Evolutionary conservation across 2,113 vertebrate species (phyloP).

Genomic region (Strigops habroptila): DNA sequence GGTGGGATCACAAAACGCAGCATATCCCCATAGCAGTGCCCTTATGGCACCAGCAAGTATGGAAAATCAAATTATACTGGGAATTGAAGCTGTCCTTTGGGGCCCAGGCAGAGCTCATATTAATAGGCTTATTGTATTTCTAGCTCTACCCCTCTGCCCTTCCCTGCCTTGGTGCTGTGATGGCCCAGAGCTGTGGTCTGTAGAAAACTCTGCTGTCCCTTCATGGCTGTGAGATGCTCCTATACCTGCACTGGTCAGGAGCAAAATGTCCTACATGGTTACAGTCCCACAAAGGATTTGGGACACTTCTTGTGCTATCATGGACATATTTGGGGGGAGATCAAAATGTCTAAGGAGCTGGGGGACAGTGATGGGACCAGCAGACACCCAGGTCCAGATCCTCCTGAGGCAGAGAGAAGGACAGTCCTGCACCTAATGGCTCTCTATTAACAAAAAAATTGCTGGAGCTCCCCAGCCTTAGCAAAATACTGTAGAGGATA

Average conservation of each 20-base stretch:
- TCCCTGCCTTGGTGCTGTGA: not conserved
- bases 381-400: not conserved
- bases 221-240: not conserved
- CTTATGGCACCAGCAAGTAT: not conserved
- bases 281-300: not conserved
- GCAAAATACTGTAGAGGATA: not conserved
- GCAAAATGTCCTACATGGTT: not conserved
- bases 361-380: not conserved
- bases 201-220: not conserved
- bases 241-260: not conserved
- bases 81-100: not conserved
- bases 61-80: not conserved
- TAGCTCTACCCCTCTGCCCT: not conserved
- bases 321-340: not conserved
- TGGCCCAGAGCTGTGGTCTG: not conserved
- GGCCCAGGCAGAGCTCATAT: not conserved
- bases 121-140: not conserved
- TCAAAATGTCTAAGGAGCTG: not conserved
- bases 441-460: rapidly evolving
- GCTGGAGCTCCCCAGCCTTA: not conserved
- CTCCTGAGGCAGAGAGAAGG: not conserved
- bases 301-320: not conserved
- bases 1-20: not conserved
- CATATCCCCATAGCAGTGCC: not conserved
- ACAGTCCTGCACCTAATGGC: not conserved